Conservation (phyloP, 2,797 vertebrate genomes). For the Crenuchus spilurus region DNA sequence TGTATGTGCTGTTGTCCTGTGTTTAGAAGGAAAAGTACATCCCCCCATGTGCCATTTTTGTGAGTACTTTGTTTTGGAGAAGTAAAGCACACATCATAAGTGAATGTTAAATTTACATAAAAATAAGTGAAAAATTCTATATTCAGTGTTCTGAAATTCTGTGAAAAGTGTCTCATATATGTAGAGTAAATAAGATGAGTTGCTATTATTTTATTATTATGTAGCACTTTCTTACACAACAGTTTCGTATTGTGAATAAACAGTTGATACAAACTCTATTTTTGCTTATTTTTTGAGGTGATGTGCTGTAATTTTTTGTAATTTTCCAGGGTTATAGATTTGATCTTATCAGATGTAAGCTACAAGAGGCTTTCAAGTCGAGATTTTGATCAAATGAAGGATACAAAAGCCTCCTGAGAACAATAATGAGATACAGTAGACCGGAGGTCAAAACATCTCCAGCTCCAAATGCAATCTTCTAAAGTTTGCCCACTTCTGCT, state of each 20-base stretch:
- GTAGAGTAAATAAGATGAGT: neutral
- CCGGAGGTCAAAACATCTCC: neutral
- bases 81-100: neutral
- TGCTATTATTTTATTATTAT: neutral
- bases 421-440: neutral
- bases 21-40: neutral
- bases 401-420: neutral
- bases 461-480: neutral
- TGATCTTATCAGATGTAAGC: neutral
- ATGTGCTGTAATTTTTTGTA: neutral
- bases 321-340: neutral
- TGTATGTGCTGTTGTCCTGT: conserved; percentile 5
- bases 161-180: conserved; percentile 1
- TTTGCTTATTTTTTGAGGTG: neutral
- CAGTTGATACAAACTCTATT: neutral
- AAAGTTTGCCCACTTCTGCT: neutral
- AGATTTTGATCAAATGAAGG: neutral
- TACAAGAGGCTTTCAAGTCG: neutral
- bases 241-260: conserved; percentile 16
- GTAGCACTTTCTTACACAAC: conserved; percentile 10
- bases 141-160: neutral
- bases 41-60: neutral
- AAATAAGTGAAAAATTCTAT: neutral
- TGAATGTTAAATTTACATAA: neutral
- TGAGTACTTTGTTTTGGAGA: neutral